Conservation (phyloP, 1,140 invertebrate species). For the Ceratina japonica region DNA sequence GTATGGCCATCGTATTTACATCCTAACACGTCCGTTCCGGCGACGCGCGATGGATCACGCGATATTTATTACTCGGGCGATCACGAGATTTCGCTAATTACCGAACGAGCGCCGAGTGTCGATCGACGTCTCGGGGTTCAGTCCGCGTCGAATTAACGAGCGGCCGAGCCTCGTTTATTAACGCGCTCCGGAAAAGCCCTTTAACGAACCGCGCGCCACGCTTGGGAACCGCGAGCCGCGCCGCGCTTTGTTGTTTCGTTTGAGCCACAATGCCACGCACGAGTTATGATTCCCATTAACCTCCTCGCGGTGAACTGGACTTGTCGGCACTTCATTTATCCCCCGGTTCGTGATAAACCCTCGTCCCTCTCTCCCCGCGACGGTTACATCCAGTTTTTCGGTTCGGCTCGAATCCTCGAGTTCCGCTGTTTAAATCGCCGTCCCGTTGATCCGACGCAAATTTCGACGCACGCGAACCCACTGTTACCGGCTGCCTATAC, state of each 20-base stretch:
- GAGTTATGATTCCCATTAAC: not conserved
- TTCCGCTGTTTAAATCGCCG: too few species aligned
- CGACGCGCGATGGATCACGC: constrained; percentile 6
- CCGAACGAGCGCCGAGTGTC: constrained; percentile 21
- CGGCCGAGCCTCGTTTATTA: not conserved
- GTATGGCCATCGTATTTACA: constrained; percentile 6
- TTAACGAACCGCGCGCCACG: not conserved
- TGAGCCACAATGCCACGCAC: too few species aligned
- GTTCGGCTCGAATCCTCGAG: not conserved
- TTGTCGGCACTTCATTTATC: not conserved
- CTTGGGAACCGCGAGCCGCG: not conserved
- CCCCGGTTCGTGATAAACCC: too few species aligned
- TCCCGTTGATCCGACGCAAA: not conserved
- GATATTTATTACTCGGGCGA: constrained; percentile 33
- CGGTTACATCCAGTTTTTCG: too few species aligned
- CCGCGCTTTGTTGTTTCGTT: not conserved
- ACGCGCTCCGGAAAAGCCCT: not conserved
- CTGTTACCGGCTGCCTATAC: too few species aligned
- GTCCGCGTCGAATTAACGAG: not conserved
- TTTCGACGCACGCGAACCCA: too few species aligned
- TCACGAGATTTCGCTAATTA: constrained; percentile 35
- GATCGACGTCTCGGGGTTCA: constrained; percentile 17
- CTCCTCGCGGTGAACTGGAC: not conserved
- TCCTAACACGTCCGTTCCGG: constrained; percentile 11
- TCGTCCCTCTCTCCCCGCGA: not conserved